A percentile compares a stretch with the other conserved stretches of the same genome.
These are phyloP conservation scores for Boloria selene DNA, from an alignment of 2,888 invertebrate genomes.

Conservation along the genomic window DNA sequence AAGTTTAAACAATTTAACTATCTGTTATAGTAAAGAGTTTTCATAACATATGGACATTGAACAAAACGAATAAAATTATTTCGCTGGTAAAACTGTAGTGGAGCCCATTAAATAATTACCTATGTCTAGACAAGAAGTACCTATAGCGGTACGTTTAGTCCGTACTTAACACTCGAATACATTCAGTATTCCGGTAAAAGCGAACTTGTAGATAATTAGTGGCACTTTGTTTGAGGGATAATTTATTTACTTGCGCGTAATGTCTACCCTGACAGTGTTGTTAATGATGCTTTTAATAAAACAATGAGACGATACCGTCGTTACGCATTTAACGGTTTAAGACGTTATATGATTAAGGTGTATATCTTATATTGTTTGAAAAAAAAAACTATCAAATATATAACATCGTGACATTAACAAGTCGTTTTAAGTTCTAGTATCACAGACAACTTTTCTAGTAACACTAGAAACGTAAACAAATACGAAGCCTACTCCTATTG, in stretches of 20 bases:
- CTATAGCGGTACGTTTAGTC: slow-evolving; percentile 22
- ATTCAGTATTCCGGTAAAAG: slow-evolving; percentile 54
- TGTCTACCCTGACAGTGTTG: slow-evolving; percentile 61
- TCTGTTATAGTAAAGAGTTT: slow-evolving; percentile 13
- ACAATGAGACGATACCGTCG: slow-evolving; percentile 49
- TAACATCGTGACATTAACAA: background rate
- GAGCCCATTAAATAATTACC: slow-evolving; percentile 46
- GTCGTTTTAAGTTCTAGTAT: background rate
- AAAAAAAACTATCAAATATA: background rate
- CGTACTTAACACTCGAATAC: slow-evolving; percentile 50
- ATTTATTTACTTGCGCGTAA: slow-evolving; percentile 70
- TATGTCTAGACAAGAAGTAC: slow-evolving; percentile 32
- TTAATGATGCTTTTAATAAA: slow-evolving; percentile 62
- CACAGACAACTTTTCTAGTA: background rate
- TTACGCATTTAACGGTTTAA: slow-evolving; percentile 32
- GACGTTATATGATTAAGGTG: slow-evolving; percentile 3
- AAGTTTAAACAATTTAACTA: slow-evolving; percentile 17
- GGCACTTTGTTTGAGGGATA: slow-evolving; percentile 62
- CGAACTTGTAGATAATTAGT: slow-evolving; percentile 66
- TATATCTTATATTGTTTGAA: background rate
- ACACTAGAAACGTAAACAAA: too few relatives aligned
- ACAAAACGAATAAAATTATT: slow-evolving; percentile 21
- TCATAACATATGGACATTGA: slow-evolving; percentile 21
- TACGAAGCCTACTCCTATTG: background rate
- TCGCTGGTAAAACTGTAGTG: slow-evolving; percentile 46